These are phyloP conservation scores for Leptopterna dolabrata DNA, from an alignment of 2,888 invertebrate genomes.

Conservation along the genomic window DNA sequence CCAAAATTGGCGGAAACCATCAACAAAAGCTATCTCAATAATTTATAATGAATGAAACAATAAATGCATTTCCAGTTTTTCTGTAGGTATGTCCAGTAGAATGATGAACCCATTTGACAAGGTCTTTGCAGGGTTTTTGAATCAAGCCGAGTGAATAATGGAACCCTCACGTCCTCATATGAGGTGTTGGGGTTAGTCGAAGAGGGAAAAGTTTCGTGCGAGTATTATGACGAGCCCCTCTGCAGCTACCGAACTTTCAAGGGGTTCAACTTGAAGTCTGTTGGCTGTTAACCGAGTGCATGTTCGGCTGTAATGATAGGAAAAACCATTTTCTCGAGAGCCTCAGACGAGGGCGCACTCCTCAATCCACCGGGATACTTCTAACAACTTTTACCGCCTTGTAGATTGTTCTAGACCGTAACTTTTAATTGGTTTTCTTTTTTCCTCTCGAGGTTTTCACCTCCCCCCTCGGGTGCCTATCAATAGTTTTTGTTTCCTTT, in stretches of 20 bases:
- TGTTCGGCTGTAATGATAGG: constrained; percentile 18
- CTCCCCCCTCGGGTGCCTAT: not conserved
- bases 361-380: not conserved
- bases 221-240: not conserved
- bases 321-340: not conserved
- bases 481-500: constrained; percentile 2
- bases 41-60: too few relatives aligned
- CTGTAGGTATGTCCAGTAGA: too few relatives aligned
- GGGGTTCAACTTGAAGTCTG: not conserved
- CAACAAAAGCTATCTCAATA: too few relatives aligned
- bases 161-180: too few relatives aligned
- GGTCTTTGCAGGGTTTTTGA: too few relatives aligned
- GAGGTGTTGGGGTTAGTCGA: not conserved
- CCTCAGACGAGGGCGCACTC: not conserved
- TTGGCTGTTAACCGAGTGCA: not conserved
- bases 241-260: not conserved
- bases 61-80: too few relatives aligned
- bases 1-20: too few relatives aligned
- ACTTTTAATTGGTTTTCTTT: constrained; percentile 56
- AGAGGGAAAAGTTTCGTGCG: not conserved
- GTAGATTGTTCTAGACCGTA: constrained; percentile 45
- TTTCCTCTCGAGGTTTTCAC: not conserved
- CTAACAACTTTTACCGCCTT: constrained; percentile 47
- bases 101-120: too few relatives aligned
- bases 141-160: too few relatives aligned